Percentiles rank a stretch among this genome's conserved stretches.
These are phyloP conservation scores for Gymnodraco acuticeps DNA, from an alignment of 2,797 vertebrate genomes.

Conservation along the genomic window DNA sequence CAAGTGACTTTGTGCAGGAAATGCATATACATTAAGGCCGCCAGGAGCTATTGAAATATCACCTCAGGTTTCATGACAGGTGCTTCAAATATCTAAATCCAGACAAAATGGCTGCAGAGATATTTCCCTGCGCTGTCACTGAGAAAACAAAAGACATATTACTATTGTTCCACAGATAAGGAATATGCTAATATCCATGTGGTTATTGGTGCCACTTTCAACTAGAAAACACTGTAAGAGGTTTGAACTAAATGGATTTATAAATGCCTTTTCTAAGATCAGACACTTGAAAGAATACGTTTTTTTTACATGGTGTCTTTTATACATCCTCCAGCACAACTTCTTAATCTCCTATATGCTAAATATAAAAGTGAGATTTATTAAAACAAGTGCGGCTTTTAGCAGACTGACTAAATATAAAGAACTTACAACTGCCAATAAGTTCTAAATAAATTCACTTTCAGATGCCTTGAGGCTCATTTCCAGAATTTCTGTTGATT, in stretches of 20 bases:
- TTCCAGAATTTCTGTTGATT: neutral
- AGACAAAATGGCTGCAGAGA: conserved; percentile 35
- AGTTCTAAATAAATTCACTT: neutral
- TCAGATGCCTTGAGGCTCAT: neutral
- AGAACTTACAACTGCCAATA: too few relatives aligned
- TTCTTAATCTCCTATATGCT: too few relatives aligned
- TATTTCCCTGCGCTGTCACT: too few relatives aligned
- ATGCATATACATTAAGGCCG: conserved; percentile 66
- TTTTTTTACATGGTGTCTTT: neutral
- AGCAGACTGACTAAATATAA: too few relatives aligned
- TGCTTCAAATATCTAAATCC: conserved; percentile 56
- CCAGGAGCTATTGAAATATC: conserved; percentile 60
- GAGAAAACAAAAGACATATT: too few relatives aligned
- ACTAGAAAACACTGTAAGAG: neutral
- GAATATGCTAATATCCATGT: neutral
- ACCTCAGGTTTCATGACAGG: conserved; percentile 62
- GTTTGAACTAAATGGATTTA: neutral
- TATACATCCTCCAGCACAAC: neutral
- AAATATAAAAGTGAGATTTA: too few relatives aligned
- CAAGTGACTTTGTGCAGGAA: conserved; percentile 78
- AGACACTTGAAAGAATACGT: neutral
- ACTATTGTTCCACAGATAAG: neutral
- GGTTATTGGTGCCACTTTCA: neutral
- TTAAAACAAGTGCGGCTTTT: too few relatives aligned
- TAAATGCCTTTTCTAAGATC: neutral